phyloP scores from a whole-genome alignment of 35 echinoderm and acorn worm genomes.

The Nesometra sesokonis region DNA sequence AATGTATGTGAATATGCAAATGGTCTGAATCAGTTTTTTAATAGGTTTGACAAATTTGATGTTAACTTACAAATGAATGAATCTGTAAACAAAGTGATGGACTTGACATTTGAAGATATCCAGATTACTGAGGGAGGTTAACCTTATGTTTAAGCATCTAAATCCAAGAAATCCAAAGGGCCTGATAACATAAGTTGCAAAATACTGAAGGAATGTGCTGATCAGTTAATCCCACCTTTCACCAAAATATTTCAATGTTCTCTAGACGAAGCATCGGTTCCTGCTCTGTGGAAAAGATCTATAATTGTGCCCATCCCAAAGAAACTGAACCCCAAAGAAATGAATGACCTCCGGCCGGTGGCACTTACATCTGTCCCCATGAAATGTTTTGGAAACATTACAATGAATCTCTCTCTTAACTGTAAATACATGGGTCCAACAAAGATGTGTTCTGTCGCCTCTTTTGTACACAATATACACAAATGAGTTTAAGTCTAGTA shows the following conservation, averaged over 20 bases:
- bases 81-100: not conserved
- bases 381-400: conserved; percentile 24
- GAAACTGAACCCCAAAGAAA: conserved; percentile 1
- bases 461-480: too few species aligned
- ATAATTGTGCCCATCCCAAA: conserved; percentile 8
- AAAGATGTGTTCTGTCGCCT: too few species aligned
- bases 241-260: not conserved
- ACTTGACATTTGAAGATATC: not conserved
- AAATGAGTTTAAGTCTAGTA: too few species aligned
- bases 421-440: not conserved
- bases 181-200: conserved; percentile 1
- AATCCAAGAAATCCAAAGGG: conserved; percentile 2
- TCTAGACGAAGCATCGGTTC: not conserved
- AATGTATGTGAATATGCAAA: conserved; percentile 10
- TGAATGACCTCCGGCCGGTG: conserved; percentile 4
- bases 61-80: not conserved
- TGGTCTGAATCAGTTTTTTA: conserved; percentile 2
- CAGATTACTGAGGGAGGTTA: not conserved
- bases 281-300: conserved; percentile 17
- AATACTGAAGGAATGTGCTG: not conserved
- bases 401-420: not conserved
- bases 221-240: not conserved
- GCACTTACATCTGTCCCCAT: conserved; percentile 6
- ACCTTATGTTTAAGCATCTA: not conserved
- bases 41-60: conserved; percentile 11